These are phyloP conservation scores for Pseudorhiza aurosa DNA, from an alignment of 30 jellyfish, hydroid and myxozoan genomes.

Conservation along the genomic window DNA sequence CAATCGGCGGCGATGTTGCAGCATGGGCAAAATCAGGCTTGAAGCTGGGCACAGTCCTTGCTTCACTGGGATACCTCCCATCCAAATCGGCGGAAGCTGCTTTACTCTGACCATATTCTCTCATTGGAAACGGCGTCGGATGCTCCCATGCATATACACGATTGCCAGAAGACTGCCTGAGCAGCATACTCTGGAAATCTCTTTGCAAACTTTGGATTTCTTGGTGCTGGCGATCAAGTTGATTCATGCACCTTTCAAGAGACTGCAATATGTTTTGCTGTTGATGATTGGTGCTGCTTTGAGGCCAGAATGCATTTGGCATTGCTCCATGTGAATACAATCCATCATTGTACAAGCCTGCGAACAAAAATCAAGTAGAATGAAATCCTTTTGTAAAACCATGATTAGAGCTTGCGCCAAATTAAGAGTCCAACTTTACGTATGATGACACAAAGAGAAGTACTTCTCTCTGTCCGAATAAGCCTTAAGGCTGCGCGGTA, in stretches of 20 bases:
- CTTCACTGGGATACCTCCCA: neutral
- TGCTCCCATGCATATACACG: slow-evolving; percentile 65
- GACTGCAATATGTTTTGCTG: slow-evolving; percentile 26
- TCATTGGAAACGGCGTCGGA: slow-evolving; percentile 12
- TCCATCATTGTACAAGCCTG: neutral
- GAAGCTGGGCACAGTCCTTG: neutral
- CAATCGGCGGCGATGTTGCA: slow-evolving; percentile 47
- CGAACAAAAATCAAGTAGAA: no score
- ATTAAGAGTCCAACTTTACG: no score
- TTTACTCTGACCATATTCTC: slow-evolving; percentile 8
- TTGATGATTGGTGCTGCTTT: neutral
- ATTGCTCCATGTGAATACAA: neutral
- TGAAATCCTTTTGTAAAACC: no score
- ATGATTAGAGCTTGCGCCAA: no score
- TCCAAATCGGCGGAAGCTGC: neutral
- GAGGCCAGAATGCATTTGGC: neutral
- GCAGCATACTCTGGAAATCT: slow-evolving; percentile 43
- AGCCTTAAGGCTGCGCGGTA: no score
- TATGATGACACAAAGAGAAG: no score
- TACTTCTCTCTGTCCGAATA: no score
- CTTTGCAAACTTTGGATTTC: slow-evolving; percentile 52
- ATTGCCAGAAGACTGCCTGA: slow-evolving; percentile 11
- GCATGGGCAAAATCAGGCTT: slow-evolving; percentile 41
- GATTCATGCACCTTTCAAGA: slow-evolving; percentile 40
- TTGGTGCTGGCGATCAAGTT: slow-evolving; percentile 63